Conservation (phyloP, 2,797 vertebrate species). For the Pagetopsis macropterus region DNA sequence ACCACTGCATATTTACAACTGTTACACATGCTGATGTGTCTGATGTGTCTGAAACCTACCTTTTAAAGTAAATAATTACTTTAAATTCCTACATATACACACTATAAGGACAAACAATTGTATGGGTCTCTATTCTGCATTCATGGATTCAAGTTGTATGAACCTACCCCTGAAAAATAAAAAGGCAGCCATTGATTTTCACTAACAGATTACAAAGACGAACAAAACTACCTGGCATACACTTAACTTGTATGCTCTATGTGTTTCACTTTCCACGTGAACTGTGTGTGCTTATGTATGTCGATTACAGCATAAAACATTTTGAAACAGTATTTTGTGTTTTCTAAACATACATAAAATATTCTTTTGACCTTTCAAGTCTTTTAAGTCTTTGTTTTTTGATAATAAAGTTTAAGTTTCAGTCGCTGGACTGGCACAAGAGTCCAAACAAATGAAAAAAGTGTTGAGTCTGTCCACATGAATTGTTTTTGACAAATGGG, state of each 20-base stretch:
- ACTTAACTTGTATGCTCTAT: constrained; percentile 44
- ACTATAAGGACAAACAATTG: constrained; percentile 12
- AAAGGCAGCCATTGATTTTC: constrained; percentile 69
- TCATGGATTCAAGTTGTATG: constrained; percentile 48
- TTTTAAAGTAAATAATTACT: too few relatives aligned
- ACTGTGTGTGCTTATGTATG: neutral
- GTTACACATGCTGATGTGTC: too few relatives aligned
- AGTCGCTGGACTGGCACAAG: neutral
- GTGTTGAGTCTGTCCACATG: constrained; percentile 24
- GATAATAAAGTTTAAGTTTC: constrained; percentile 3
- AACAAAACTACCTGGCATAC: constrained; percentile 67
- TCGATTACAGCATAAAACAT: neutral
- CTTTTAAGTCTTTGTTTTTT: too few relatives aligned
- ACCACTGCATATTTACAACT: too few relatives aligned
- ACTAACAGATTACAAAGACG: constrained; percentile 71
- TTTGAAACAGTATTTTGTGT: neutral
- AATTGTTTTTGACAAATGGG: constrained; percentile 45
- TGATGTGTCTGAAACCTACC: too few relatives aligned
- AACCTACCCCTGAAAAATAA: constrained; percentile 50
- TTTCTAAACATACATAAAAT: too few relatives aligned
- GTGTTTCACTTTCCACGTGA: constrained; percentile 14
- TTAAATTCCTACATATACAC: neutral
- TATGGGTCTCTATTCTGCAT: constrained; percentile 33
- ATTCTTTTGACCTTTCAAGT: too few relatives aligned
- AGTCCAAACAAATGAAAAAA: constrained; percentile 19